Evolutionary conservation across 2,797 vertebrate genomes (phyloP).

Genomic region (Octomys mimax): DNA sequence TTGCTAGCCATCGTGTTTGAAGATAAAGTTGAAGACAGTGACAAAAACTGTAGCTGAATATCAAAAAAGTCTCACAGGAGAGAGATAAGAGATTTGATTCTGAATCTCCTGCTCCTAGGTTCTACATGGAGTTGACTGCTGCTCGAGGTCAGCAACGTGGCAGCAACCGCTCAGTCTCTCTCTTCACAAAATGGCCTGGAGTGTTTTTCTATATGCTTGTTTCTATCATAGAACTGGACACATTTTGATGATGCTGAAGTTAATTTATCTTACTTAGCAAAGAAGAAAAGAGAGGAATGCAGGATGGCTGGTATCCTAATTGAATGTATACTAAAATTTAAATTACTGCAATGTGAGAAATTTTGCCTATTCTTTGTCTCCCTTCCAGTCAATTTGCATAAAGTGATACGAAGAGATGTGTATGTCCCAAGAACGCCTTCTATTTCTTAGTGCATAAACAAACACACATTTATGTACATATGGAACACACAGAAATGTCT

Average conservation of each 20-base stretch:
- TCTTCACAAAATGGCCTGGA: too few relatives aligned
- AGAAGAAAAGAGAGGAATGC: background rate
- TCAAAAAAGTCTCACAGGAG: too few relatives aligned
- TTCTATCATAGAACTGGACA: constrained; percentile 1
- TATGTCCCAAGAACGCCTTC: background rate
- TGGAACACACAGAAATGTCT: too few relatives aligned
- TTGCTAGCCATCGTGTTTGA: too few relatives aligned
- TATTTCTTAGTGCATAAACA: background rate
- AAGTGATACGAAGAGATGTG: background rate
- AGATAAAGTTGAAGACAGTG: too few relatives aligned
- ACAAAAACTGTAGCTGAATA: too few relatives aligned
- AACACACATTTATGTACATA: background rate
- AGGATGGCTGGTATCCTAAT: background rate
- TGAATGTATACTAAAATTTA: background rate
- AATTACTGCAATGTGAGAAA: constrained; percentile 17
- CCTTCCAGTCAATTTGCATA: background rate
- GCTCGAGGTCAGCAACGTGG: too few relatives aligned
- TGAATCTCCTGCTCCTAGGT: too few relatives aligned
- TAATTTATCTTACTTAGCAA: constrained; percentile 32
- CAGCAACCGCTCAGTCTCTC: too few relatives aligned
- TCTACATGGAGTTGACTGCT: too few relatives aligned
- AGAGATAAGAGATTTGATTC: too few relatives aligned
- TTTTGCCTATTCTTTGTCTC: background rate
- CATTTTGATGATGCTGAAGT: background rate
- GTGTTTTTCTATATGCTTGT: constrained; percentile 32